phyloP scores from a whole-genome alignment of 2,888 invertebrate species.

The Serrognathus titanus region DNA sequence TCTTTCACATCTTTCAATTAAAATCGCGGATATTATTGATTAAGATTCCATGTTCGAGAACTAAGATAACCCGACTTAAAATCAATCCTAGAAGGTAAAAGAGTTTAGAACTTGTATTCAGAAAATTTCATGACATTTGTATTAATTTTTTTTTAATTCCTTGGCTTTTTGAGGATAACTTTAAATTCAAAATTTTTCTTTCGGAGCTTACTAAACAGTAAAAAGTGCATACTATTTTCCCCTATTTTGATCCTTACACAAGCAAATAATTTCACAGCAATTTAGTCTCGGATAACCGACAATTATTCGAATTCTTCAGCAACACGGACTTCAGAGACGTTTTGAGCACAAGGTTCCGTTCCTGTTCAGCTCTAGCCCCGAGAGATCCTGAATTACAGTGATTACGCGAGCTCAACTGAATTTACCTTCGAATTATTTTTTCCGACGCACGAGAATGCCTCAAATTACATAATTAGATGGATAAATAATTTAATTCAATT shows the following conservation, averaged over 20 bases:
- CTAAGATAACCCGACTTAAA: no score
- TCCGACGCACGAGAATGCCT: not conserved
- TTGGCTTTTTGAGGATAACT: not conserved
- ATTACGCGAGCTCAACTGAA: constrained; percentile 5
- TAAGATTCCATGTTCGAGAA: no score
- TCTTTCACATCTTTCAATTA: no score
- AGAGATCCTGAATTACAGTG: constrained; percentile 11
- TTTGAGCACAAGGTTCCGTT: constrained; percentile 15
- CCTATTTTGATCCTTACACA: not conserved
- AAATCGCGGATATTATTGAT: no score
- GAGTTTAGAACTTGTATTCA: no score
- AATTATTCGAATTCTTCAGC: constrained; percentile 13
- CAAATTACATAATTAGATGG: not conserved
- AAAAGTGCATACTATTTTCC: not conserved
- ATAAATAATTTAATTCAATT: not conserved
- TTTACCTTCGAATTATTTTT: constrained; percentile 11
- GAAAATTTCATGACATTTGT: no score
- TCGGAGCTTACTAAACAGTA: not conserved
- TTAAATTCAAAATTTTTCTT: not conserved
- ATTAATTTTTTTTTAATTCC: no score
- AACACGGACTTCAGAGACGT: constrained; percentile 12
- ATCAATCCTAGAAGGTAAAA: no score
- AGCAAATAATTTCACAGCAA: constrained; percentile 4
- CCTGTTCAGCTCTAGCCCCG: constrained; percentile 1
- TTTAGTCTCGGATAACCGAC: constrained; percentile 11